Evolutionary conservation across 2,888 invertebrate genomes (phyloP), one percentile per base, ranked within the genome.

Genomic region (Eupithecia subfuscata): DNA sequence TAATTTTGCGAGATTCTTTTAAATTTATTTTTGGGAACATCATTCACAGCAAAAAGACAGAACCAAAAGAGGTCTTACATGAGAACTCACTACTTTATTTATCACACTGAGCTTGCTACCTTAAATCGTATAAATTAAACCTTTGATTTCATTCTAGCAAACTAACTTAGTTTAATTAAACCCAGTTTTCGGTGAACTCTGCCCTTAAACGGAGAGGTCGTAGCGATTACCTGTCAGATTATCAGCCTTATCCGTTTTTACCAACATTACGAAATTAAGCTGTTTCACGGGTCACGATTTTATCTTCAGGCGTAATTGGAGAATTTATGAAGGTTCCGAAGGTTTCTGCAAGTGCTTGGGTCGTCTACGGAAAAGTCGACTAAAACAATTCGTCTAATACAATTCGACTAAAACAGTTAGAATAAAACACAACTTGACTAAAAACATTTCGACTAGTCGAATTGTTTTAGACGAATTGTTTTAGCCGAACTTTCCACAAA

Each of bases 241-340:
- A 76, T 74, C 65, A 12, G n/a, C 65, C 65, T 67, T 67, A 67
- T 67, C 40, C 69, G 71, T 56, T 76, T 76, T 69, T 69, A 74
- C 65, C 74, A 65, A 65, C 76, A 74, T 74, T 71, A 76, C 74
- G 40, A 69, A 74, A 71, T 76, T 74, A 74, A 40, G 74, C 71
- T 45, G 69, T 76, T 74, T 74, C 65, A 71, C 73, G 76, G 71
- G 65, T 30, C 69, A 73, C 70, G 73, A 68, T 73, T 68, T 40
- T 64, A 67, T 68, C 60, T 25, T 43, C 40, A 43, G 14, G n/a
- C 25, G 52, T 45, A 75, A 75, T 73, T 70, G 68, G 34, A n/a
- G 30, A 69, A 69, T 69, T 34, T 34, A 70, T 56, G 68, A 68
- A 43, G 43, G 68, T 67, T n/a, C 22, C 43, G 14, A 43, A 68